These are phyloP conservation scores for Hemicrepidius hirtus DNA, from an alignment of 2,888 invertebrate species.

Conservation along the genomic window DNA sequence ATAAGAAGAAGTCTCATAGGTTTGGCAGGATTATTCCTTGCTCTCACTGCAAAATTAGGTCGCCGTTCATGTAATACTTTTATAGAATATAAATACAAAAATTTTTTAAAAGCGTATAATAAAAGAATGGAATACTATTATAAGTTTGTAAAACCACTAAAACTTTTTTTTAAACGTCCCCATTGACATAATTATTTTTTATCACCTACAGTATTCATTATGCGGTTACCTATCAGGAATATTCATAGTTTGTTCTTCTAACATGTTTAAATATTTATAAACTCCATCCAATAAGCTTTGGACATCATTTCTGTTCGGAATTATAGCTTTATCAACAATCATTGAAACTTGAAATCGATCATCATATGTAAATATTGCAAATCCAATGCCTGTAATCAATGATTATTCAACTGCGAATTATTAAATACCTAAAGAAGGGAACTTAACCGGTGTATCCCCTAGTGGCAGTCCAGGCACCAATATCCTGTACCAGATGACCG, in stretches of 20 bases:
- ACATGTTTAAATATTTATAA: not conserved
- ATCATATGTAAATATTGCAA: conserved; percentile 23
- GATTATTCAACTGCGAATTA: not conserved
- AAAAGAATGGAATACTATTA: too few relatives aligned
- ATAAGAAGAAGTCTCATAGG: too few relatives aligned
- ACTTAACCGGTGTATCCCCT: conserved; percentile 20
- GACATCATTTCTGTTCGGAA: not conserved
- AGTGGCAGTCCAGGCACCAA: not conserved
- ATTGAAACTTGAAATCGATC: conserved; percentile 1
- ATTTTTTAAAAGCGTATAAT: too few relatives aligned
- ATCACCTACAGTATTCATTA: too few relatives aligned
- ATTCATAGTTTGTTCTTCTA: not conserved
- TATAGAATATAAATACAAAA: too few relatives aligned
- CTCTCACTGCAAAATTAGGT: too few relatives aligned
- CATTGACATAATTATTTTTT: too few relatives aligned
- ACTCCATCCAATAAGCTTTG: conserved; percentile 13
- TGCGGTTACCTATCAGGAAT: not conserved
- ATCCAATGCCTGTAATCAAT: conserved; percentile 1
- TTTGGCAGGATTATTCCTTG: too few relatives aligned
- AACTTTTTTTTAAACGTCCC: too few relatives aligned
- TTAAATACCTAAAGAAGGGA: not conserved
- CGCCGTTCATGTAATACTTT: too few relatives aligned
- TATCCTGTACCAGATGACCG: conserved; percentile 5
- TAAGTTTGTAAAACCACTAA: too few relatives aligned
- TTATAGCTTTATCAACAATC: conserved; percentile 8